phyloP scores from a whole-genome alignment of 2,797 vertebrate species.

The Hipposideros larvatus region DNA sequence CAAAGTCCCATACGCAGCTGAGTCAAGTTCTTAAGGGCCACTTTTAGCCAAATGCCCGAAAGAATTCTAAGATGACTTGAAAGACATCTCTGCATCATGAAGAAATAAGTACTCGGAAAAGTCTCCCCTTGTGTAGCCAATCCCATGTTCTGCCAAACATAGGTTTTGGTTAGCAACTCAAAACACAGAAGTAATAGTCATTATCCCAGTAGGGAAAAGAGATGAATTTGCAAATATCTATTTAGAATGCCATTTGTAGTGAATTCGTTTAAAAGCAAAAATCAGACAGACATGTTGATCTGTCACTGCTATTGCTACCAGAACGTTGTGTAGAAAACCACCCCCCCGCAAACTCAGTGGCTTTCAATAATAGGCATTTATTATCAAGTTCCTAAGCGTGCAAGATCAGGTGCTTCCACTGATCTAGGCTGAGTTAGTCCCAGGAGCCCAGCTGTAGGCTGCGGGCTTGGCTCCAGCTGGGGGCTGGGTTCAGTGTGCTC shows the following conservation, averaged over 20 bases:
- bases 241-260: background rate
- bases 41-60: background rate
- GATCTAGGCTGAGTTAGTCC: background rate
- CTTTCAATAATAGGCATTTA: background rate
- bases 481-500: background rate
- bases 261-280: conserved; percentile 10
- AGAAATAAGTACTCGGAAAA: background rate
- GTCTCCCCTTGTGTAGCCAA: background rate
- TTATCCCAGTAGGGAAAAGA: background rate
- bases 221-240: background rate
- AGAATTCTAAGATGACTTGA: background rate
- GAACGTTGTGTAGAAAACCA: background rate
- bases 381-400: background rate
- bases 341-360: background rate
- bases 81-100: background rate
- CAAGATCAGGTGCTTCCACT: too few relatives aligned
- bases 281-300: background rate
- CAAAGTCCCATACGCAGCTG: background rate
- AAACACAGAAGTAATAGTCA: background rate
- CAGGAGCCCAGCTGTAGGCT: background rate
- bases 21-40: background rate
- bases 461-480: background rate
- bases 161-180: background rate
- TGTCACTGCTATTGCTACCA: background rate
- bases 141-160: background rate